Percentiles rank a stretch among this genome's conserved stretches.
phyloP scores from a whole-genome alignment of 53 echinoderm and acorn worm species.

The Stichopus horrens region DNA sequence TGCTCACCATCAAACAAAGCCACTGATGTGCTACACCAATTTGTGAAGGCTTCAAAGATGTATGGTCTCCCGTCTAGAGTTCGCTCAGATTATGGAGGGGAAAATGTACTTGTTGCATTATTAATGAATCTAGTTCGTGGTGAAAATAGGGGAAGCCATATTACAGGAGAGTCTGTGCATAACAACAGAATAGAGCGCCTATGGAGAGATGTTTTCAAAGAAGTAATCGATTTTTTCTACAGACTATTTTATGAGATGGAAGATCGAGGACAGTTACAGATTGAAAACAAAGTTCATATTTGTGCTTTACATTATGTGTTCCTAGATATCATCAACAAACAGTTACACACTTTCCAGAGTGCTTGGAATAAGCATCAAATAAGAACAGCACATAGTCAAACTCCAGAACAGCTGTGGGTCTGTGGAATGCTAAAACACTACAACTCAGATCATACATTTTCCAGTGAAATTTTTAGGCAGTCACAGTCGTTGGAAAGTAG shows the following conservation, averaged over 20 bases:
- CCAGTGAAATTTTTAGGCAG: conserved; percentile 14
- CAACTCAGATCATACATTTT: conserved; percentile 22
- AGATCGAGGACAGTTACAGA: not conserved
- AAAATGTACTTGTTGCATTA: conserved; percentile 55
- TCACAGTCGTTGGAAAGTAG: not conserved
- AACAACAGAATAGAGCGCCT: conserved; percentile 60
- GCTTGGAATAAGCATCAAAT: not conserved
- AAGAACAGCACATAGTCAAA: conserved; percentile 14
- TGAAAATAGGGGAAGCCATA: conserved; percentile 50
- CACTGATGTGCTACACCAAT: conserved; percentile 23
- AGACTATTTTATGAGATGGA: conserved; percentile 7
- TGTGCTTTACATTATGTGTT: conserved; percentile 28
- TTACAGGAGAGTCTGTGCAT: conserved; percentile 63
- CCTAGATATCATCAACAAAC: not conserved
- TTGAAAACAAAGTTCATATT: not conserved
- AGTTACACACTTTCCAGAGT: not conserved
- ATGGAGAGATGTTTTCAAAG: conserved; percentile 54
- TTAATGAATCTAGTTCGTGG: conserved; percentile 61
- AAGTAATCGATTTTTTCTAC: not conserved
- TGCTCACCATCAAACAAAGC: conserved; percentile 59
- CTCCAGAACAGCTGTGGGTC: conserved; percentile 26
- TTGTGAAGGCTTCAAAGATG: conserved; percentile 22
- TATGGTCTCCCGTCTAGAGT: conserved; percentile 72
- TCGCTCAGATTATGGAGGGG: conserved; percentile 62
- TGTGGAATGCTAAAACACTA: conserved; percentile 3